Evolutionary conservation across 2,113 vertebrate species (phyloP).

Genomic region (Butorides virescens): DNA sequence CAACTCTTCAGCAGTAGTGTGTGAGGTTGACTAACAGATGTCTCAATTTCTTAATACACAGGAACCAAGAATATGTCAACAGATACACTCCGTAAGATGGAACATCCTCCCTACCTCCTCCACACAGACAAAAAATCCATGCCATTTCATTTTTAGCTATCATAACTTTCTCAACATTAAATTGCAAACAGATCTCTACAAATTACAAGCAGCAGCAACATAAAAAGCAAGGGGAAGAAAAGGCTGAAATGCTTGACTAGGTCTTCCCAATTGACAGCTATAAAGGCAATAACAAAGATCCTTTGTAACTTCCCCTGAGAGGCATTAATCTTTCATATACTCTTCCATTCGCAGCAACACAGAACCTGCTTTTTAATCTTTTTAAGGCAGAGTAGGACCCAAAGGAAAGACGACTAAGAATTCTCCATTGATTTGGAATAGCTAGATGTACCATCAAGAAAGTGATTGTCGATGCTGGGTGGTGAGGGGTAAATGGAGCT

Average conservation of each 20-base stretch:
- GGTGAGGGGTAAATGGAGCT: rapidly evolving
- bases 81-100: rapidly evolving
- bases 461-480: background rate
- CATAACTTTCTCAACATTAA: background rate
- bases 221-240: background rate
- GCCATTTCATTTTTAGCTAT: background rate
- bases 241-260: background rate
- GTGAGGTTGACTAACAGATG: background rate
- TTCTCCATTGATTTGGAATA: background rate
- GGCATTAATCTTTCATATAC: background rate
- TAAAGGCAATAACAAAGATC: background rate
- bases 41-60: background rate
- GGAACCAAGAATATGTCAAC: background rate
- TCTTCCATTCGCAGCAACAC: background rate
- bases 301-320: background rate
- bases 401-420: background rate
- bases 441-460: background rate
- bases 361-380: background rate
- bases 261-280: background rate
- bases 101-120: background rate
- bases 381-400: background rate
- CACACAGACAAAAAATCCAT: background rate
- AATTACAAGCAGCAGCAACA: background rate
- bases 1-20: background rate
- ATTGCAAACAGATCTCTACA: background rate